phyloP scores from a whole-genome alignment of 2,888 invertebrate genomes.

The Amphipyra tragopoginis region DNA sequence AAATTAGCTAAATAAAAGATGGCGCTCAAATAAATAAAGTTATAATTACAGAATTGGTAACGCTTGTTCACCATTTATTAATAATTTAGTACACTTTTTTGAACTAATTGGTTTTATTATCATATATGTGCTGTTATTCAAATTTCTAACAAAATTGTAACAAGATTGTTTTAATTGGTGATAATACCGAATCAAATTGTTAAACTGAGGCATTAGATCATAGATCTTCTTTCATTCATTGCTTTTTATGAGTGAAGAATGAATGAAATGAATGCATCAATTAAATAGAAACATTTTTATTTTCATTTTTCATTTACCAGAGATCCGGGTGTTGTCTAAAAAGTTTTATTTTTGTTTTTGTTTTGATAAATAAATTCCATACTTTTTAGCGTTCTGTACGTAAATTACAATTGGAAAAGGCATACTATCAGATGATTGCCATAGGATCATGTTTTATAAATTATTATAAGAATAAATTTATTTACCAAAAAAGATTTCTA shows the following conservation, averaged over 20 bases:
- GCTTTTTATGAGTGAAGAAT: neutral
- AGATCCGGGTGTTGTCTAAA: slow-evolving; percentile 15
- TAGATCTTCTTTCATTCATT: slow-evolving; percentile 23
- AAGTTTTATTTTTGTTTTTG: too few species aligned
- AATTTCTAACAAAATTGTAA: neutral
- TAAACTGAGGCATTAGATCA: slow-evolving; percentile 9
- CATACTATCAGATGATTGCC: too few species aligned
- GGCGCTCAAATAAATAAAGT: neutral
- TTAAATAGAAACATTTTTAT: slow-evolving; percentile 19
- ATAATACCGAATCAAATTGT: slow-evolving; percentile 27
- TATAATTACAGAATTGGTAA: slow-evolving; percentile 17
- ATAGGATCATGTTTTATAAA: too few species aligned
- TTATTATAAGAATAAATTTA: too few species aligned
- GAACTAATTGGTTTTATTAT: slow-evolving; percentile 1
- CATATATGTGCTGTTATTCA: slow-evolving; percentile 14
- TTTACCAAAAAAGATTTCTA: too few species aligned
- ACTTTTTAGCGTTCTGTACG: too few species aligned
- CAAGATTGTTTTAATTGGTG: slow-evolving; percentile 22
- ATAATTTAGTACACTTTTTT: slow-evolving; percentile 14
- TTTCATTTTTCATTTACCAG: too few species aligned
- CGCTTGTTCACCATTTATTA: slow-evolving; percentile 20
- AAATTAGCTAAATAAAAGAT: neutral
- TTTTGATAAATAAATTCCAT: too few species aligned
- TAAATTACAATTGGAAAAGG: too few species aligned
- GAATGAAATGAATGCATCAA: slow-evolving; percentile 19